Evolutionary conservation across 2,113 vertebrate species (phyloP).

Genomic region (Pelobates fuscus): DNA sequence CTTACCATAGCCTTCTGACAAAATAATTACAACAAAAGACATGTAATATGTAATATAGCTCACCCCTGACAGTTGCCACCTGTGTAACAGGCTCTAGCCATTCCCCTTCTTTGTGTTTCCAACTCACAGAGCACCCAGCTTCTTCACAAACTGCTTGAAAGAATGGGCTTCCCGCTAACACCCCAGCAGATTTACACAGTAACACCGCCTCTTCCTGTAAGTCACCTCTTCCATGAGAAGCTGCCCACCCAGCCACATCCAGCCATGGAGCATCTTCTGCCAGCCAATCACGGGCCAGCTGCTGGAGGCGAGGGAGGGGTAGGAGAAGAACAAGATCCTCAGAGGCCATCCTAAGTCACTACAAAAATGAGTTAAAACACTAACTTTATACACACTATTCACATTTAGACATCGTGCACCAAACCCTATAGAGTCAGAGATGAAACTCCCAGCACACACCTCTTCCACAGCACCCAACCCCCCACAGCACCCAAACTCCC

Average conservation of each 20-base stretch:
- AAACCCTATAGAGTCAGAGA: neutral
- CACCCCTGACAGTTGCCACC: conserved; percentile 73
- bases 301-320: conserved; percentile 52
- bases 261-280: conserved; percentile 77
- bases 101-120: conserved; percentile 70
- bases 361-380: neutral
- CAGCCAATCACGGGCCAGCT: conserved; percentile 75
- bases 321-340: conserved; percentile 1
- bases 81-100: conserved; percentile 63
- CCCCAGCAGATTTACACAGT: conserved; percentile 71
- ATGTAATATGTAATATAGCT: too few relatives aligned
- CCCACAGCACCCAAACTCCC: neutral
- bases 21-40: too few relatives aligned
- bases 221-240: conserved; percentile 57
- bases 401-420: too few relatives aligned
- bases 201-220: conserved; percentile 59
- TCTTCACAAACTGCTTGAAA: conserved; percentile 77
- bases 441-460: neutral
- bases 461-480: neutral
- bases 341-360: neutral
- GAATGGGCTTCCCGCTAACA: conserved; percentile 79
- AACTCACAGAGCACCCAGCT: conserved; percentile 74
- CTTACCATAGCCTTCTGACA: too few relatives aligned
- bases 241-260: conserved; percentile 70
- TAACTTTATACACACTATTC: neutral